These are phyloP conservation scores for Nephrotoma guestfalica DNA, from an alignment of 2,888 invertebrate species.

Conservation along the genomic window DNA sequence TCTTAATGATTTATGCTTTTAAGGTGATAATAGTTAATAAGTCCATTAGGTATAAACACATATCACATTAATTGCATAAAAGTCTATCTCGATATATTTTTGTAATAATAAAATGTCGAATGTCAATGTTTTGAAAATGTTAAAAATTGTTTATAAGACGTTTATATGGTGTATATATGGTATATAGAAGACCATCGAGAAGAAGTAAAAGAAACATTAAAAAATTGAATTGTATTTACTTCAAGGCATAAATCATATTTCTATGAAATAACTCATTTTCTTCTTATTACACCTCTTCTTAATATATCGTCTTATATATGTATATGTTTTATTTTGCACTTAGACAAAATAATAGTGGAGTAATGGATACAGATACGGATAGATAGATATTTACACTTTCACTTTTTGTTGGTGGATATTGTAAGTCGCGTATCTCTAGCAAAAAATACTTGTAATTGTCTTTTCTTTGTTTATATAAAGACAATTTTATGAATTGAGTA, in stretches of 20 bases:
- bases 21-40: neutral
- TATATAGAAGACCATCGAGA: neutral
- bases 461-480: neutral
- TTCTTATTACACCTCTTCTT: neutral
- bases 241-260: neutral
- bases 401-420: neutral
- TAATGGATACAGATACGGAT: neutral
- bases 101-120: neutral
- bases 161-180: neutral
- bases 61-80: neutral
- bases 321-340: neutral
- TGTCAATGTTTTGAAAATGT: neutral
- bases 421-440: neutral
- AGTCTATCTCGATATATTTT: neutral
- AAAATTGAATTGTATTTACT: neutral
- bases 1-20: neutral
- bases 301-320: neutral
- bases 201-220: neutral
- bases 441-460: neutral
- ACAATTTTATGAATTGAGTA: neutral
- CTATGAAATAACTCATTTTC: neutral
- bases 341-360: neutral
- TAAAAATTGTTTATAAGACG: neutral
- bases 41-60: neutral
- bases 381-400: neutral